These are phyloP conservation scores for Bovichtus variegatus DNA, from an alignment of 2,797 vertebrate species.

Conservation along the genomic window DNA sequence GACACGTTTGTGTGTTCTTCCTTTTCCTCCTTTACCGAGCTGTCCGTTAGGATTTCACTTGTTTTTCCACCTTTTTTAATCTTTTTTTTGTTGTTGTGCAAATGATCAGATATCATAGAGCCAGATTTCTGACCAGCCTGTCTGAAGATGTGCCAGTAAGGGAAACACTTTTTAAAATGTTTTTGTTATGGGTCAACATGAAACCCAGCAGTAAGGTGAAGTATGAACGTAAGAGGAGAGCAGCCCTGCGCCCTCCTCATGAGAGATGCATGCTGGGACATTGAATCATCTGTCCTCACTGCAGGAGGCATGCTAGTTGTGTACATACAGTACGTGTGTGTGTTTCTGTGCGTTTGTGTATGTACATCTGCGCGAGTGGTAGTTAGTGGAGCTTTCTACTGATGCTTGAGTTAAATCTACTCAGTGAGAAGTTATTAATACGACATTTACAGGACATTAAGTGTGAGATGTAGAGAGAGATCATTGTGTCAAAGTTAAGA, in stretches of 20 bases:
- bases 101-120: conserved; percentile 33
- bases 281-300: conserved; percentile 27
- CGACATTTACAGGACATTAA: conserved; percentile 42
- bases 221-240: conserved; percentile 23
- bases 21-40: conserved; percentile 51
- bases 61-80: background rate
- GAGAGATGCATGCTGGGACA: conserved; percentile 45
- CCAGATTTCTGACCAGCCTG: conserved; percentile 52
- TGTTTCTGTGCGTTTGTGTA: too few species aligned
- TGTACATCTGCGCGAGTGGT: conserved; percentile 30
- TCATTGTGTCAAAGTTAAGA: too few species aligned
- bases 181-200: conserved; percentile 43
- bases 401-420: conserved; percentile 57
- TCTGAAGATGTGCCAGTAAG: conserved; percentile 46
- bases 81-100: conserved; percentile 16
- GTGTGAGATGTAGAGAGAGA: conserved; percentile 49
- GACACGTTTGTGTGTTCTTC: conserved; percentile 65
- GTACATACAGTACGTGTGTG: conserved; percentile 29
- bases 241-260: conserved; percentile 24
- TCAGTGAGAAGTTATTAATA: conserved; percentile 49
- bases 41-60: conserved; percentile 43
- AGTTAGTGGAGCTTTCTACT: conserved; percentile 49
- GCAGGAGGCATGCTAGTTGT: conserved; percentile 38
- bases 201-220: conserved; percentile 43
- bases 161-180: conserved; percentile 21